Evolutionary conservation across 2,113 vertebrate species (phyloP), one percentile per base, ranked within the genome.

Genomic region (Rhipidura dahli): DNA sequence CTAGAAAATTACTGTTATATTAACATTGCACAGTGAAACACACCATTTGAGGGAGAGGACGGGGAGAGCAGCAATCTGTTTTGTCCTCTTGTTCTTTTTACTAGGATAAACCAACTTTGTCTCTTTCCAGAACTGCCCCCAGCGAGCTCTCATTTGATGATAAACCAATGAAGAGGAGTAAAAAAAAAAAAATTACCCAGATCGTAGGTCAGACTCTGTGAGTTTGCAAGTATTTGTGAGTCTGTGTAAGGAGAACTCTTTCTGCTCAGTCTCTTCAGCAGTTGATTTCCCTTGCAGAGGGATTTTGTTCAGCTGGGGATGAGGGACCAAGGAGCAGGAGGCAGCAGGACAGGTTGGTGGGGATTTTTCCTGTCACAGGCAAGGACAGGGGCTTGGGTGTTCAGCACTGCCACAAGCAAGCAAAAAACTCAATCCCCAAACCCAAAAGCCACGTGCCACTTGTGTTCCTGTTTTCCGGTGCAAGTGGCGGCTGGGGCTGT

Each of bases 371-470:
- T 4, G 1, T 24, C 47, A 18, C 26, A 49, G 51, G 47, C 22
- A 57, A 14, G 23, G 42, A 44, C 4, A 39, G 27, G 13, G 66
- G 4, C 56, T 76, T 66, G 81, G n/a, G 24, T 26, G 39, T 68
- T 90, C 63, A 76, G 63, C 72, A 49, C 8, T 51, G 56, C 51
- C n/a, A 63, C 22, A 13, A 39, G 60, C 49, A 78, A 68, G 28
- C 15, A 44, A 17, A 57, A 64, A 39, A 19, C 9, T 8, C 35
- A 1, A 4, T 17, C 3, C 20, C 23, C 33, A 50, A 44, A 35
- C 10, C 42, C 14, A 13, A 82, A 54, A 66, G 26, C 59, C 27
- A 5, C 0, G 0, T 51, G n/a, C 8, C 1, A 3, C 23, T 66
- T 63, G 21, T 12, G 2, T 82, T 70, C 61, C 53, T 68, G 17